A percentile compares a stretch with the other conserved stretches of the same genome.
Conservation (phyloP, 1,140 invertebrate species). For the Bombus waltoni region DNA sequence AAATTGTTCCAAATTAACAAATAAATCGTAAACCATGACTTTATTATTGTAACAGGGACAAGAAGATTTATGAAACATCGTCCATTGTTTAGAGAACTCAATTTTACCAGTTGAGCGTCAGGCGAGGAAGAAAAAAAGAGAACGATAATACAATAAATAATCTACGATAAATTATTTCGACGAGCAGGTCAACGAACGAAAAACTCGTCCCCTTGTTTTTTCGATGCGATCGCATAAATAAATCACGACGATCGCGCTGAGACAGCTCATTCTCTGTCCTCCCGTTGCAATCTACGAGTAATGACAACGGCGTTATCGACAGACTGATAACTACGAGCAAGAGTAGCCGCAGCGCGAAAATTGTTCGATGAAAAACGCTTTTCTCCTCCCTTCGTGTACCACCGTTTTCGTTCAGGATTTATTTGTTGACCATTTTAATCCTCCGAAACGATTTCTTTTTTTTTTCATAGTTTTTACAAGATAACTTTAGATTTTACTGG, state of each 20-base stretch:
- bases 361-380: slow-evolving; percentile 11
- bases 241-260: slow-evolving; percentile 37
- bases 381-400: background rate
- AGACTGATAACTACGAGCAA: slow-evolving; percentile 39
- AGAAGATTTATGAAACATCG: background rate
- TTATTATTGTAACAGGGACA: background rate
- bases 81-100: background rate
- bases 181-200: background rate
- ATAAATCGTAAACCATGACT: background rate
- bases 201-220: slow-evolving; percentile 10
- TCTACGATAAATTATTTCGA: slow-evolving; percentile 21
- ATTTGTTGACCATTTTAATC: background rate
- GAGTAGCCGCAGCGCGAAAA: slow-evolving; percentile 19
- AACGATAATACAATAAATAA: slow-evolving; percentile 8
- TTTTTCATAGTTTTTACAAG: background rate
- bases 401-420: background rate
- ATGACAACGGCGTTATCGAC: slow-evolving; percentile 66
- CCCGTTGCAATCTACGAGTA: slow-evolving; percentile 39
- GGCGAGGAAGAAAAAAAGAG: too few species aligned
- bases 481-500: background rate
- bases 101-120: background rate
- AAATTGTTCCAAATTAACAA: background rate
- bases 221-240: slow-evolving; percentile 39
- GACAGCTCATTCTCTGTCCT: slow-evolving; percentile 36
- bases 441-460: background rate